Conservation (phyloP, 2,888 invertebrate genomes). For the Melinaea menophilus region DNA sequence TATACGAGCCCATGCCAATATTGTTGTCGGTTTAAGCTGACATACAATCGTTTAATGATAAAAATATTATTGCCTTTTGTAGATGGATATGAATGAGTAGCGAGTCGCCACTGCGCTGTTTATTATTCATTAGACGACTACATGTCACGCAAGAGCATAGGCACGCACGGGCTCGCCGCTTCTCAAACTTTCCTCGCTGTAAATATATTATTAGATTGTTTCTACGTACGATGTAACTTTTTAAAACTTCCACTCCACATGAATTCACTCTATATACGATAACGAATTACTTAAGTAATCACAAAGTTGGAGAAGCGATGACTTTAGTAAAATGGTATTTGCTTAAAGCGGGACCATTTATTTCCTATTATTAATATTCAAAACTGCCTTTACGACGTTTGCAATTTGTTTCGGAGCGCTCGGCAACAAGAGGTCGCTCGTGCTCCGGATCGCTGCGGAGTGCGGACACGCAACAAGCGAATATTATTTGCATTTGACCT, state of each 20-base stretch:
- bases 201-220: slow-evolving; percentile 41
- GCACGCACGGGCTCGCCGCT: slow-evolving; percentile 68
- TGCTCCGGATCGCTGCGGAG: slow-evolving; percentile 36
- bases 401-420: slow-evolving; percentile 60
- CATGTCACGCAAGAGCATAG: slow-evolving; percentile 69
- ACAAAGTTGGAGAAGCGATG: slow-evolving; percentile 49
- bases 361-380: slow-evolving; percentile 67
- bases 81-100: slow-evolving; percentile 73
- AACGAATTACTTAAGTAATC: neutral
- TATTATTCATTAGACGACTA: slow-evolving; percentile 75
- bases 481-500: slow-evolving; percentile 72
- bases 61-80: slow-evolving; percentile 67
- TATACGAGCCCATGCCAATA: slow-evolving; percentile 51
- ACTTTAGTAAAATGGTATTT: slow-evolving; percentile 43
- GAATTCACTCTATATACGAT: slow-evolving; percentile 9
- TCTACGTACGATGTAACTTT: slow-evolving; percentile 21
- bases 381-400: slow-evolving; percentile 64
- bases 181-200: slow-evolving; percentile 60
- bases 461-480: slow-evolving; percentile 64
- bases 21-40: slow-evolving; percentile 51
- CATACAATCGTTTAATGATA: slow-evolving; percentile 62
- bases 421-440: slow-evolving; percentile 48
- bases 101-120: slow-evolving; percentile 68
- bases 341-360: slow-evolving; percentile 54
- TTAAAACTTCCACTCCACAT: slow-evolving; percentile 15